These are phyloP conservation scores for Camponotus vicinus DNA, from an alignment of 1,140 invertebrate species.

Conservation along the genomic window DNA sequence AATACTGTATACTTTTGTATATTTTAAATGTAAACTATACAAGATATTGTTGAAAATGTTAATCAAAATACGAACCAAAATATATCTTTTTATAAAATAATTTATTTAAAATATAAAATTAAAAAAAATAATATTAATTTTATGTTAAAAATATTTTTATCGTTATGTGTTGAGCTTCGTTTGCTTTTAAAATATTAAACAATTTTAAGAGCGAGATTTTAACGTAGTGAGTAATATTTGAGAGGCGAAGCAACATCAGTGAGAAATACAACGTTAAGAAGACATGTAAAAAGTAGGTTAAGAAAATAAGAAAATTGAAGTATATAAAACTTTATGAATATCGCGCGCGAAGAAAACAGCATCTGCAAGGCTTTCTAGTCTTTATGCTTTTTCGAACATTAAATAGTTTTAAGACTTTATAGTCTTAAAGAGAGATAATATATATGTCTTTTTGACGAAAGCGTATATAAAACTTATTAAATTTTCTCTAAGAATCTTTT, in stretches of 20 bases:
- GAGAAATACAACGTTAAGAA: constrained; percentile 31
- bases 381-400: constrained; percentile 29
- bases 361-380: constrained; percentile 2
- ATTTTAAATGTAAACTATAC: constrained; percentile 22
- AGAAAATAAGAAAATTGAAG: constrained; percentile 55
- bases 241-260: not conserved
- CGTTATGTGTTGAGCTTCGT: not conserved
- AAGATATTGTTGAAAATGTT: not conserved
- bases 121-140: not conserved
- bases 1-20: not conserved
- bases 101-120: constrained; percentile 4
- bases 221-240: not conserved
- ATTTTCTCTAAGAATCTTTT: constrained; percentile 14
- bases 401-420: constrained; percentile 14
- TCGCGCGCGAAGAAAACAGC: not conserved
- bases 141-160: not conserved
- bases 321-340: constrained; percentile 49
- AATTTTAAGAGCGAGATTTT: constrained; percentile 26
- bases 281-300: constrained; percentile 43
- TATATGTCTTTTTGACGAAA: constrained; percentile 25
- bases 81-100: not conserved
- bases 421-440: not conserved
- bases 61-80: not conserved
- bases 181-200: not conserved
- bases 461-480: not conserved